Evolutionary conservation across 2,113 vertebrate genomes (phyloP), one percentile per base, ranked within the genome.

Genomic region (Perca flavescens): DNA sequence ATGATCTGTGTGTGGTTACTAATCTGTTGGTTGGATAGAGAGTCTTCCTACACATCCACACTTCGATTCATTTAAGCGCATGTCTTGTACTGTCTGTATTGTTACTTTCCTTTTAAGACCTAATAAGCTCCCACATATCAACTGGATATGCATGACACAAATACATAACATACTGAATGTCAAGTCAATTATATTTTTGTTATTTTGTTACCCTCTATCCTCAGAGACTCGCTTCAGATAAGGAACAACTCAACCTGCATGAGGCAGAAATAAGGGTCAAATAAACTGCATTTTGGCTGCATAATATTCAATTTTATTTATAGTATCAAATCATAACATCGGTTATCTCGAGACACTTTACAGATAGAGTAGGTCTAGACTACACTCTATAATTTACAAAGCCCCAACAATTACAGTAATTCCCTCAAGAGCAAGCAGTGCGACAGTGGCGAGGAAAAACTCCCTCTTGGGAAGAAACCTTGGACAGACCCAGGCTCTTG

Each of bases 291-390:
- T 74, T 84, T 62, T 80, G 36, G 16, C 71, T 79, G 62, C 34
- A 80, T 75, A 57, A 83, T 71, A 85, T 83, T 74, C 62, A 65
- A n/a, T n/a, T n/a, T n/a, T n/a, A n/a, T n/a, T n/a, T n/a, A n/a
- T n/a, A n/a, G n/a, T n/a, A n/a, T n/a, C n/a, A n/a, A n/a, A n/a
- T n/a, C n/a, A n/a, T n/a, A n/a, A n/a, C n/a, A n/a, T n/a, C n/a
- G n/a, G n/a, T n/a, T n/a, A n/a, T n/a, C n/a, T n/a, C n/a, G n/a
- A n/a, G n/a, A n/a, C n/a, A n/a, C n/a, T n/a, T n/a, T n/a, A n/a
- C n/a, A n/a, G n/a, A n/a, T n/a, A n/a, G n/a, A n/a, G n/a, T n/a
- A n/a, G n/a, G n/a, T n/a, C n/a, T n/a, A n/a, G n/a, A n/a, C n/a
- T n/a, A n/a, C n/a, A n/a, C n/a, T n/a, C n/a, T n/a, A n/a, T n/a